Conservation (phyloP, 2,797 vertebrate species). For the Oceanodroma leucorhoa region DNA sequence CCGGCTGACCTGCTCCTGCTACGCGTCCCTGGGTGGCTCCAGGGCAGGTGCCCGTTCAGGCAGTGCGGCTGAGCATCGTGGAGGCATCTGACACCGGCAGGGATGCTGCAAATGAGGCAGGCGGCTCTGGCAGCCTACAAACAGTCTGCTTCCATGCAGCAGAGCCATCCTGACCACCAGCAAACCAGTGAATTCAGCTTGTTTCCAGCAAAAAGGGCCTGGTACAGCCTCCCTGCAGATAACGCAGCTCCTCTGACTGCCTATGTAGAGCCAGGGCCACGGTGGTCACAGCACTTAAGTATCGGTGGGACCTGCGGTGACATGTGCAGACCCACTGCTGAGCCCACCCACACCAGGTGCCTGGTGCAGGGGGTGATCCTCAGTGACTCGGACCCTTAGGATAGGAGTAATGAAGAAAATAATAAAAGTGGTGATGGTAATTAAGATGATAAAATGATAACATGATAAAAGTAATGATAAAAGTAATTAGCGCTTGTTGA, state of each 20-base stretch:
- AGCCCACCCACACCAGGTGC: not conserved
- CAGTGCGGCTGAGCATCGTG: accelerated
- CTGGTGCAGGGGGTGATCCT: not conserved
- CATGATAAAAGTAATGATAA: not conserved
- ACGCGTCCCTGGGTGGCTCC: not conserved
- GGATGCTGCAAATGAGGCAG: not conserved
- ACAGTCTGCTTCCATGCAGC: not conserved
- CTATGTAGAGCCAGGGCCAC: not conserved
- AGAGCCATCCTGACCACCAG: accelerated
- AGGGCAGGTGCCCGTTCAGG: not conserved
- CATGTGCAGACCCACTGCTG: accelerated
- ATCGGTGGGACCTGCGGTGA: accelerated
- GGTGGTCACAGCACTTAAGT: too few relatives aligned
- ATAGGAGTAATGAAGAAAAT: not conserved
- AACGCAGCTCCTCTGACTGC: not conserved
- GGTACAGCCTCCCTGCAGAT: not conserved
- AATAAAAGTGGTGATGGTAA: not conserved
- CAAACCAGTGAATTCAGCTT: not conserved
- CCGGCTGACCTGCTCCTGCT: not conserved
- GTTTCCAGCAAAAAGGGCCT: not conserved
- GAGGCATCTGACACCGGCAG: not conserved
- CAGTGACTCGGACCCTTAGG: not conserved
- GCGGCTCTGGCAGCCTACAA: not conserved
- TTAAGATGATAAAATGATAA: not conserved
- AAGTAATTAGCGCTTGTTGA: slow-evolving; percentile 23